phyloP scores from a whole-genome alignment of 2,797 vertebrate genomes.

The Manis javanica region DNA sequence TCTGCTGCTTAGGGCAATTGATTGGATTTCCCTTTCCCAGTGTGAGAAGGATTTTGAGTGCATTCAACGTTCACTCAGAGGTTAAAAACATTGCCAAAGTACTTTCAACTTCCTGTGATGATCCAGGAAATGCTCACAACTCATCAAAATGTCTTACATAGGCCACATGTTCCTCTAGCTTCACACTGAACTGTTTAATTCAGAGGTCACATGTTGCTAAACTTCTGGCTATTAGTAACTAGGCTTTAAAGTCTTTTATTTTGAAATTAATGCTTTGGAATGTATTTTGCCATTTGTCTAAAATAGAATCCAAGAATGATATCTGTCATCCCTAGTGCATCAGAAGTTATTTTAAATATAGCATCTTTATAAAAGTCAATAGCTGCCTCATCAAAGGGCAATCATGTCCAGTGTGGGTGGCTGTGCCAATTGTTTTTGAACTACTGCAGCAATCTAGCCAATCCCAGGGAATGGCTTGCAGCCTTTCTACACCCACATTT shows the following conservation, averaged over 20 bases:
- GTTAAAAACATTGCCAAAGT: constrained; percentile 17
- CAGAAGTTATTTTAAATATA: constrained; percentile 88
- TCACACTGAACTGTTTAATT: constrained; percentile 43
- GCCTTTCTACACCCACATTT: constrained; percentile 89
- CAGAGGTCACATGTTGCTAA: constrained; percentile 64
- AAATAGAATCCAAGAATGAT: constrained; percentile 83
- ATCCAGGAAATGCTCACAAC: neutral
- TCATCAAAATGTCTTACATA: neutral
- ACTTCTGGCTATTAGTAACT: constrained; percentile 47
- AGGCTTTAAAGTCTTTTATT: constrained; percentile 52
- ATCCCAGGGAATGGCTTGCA: constrained; percentile 85
- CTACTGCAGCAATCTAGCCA: constrained; percentile 86
- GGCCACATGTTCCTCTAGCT: neutral
- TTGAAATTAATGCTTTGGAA: constrained; percentile 76
- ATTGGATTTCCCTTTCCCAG: neutral
- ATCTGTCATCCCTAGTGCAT: constrained; percentile 84
- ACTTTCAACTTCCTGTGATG: neutral
- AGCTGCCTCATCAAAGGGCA: constrained; percentile 88
- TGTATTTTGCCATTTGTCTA: constrained; percentile 84
- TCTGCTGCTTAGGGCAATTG: neutral
- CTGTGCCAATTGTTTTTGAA: constrained; percentile 89
- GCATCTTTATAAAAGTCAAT: constrained; percentile 89
- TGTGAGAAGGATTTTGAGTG: neutral
- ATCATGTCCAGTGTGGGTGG: constrained; percentile 87
- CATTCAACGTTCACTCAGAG: constrained; percentile 4